These are phyloP conservation scores for Aspiorhynchus laticeps DNA, from an alignment of 2,113 vertebrate genomes.

Conservation along the genomic window DNA sequence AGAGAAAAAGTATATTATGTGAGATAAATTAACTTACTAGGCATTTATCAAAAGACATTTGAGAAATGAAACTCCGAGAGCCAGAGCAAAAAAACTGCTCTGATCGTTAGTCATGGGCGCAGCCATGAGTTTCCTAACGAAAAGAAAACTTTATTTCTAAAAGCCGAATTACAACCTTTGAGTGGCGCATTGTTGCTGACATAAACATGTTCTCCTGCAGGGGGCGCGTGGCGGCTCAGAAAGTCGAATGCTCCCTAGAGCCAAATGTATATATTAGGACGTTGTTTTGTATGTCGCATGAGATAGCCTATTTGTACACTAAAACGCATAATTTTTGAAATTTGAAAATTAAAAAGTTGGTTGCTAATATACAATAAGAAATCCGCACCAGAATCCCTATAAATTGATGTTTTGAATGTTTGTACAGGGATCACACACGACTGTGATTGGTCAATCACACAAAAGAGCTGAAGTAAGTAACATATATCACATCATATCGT, in stretches of 20 bases:
- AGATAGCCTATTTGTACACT: neutral
- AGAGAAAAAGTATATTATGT: neutral
- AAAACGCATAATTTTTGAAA: no score
- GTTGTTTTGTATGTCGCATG: neutral
- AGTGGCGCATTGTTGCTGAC: neutral
- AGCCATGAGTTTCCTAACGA: slow-evolving; percentile 73
- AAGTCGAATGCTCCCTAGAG: neutral
- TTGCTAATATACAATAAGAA: neutral
- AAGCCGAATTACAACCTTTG: neutral
- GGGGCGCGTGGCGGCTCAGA: neutral
- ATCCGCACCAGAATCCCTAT: neutral
- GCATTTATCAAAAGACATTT: slow-evolving; percentile 90
- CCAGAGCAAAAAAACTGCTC: slow-evolving; percentile 75
- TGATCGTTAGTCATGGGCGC: slow-evolving; percentile 48
- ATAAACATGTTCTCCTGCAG: neutral
- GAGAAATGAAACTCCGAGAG: slow-evolving; percentile 85
- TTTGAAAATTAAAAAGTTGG: neutral
- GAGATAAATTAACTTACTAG: slow-evolving; percentile 83
- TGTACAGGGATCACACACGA: neutral
- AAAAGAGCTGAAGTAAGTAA: neutral
- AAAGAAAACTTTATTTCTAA: slow-evolving; percentile 52
- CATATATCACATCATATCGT: neutral
- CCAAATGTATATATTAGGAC: neutral
- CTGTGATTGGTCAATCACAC: neutral
- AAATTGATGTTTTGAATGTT: neutral